Conservation (phyloP, 2,888 invertebrate genomes). For the Isoperla grammatica region DNA sequence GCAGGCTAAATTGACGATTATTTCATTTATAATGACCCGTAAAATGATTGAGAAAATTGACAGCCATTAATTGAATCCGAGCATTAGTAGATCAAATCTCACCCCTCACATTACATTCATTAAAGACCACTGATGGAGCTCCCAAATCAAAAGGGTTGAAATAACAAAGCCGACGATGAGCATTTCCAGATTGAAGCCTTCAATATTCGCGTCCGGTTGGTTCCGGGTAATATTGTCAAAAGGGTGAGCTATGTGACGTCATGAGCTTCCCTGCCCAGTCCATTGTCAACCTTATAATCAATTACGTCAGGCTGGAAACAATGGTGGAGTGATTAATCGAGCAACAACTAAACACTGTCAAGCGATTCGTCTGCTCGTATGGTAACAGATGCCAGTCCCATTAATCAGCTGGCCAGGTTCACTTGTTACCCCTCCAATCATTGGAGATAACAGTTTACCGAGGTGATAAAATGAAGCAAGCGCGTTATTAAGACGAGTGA, state of each 20-base stretch:
- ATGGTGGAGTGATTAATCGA: slow-evolving; percentile 27
- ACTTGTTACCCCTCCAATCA: too few species aligned
- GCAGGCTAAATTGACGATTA: too few species aligned
- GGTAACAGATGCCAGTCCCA: slow-evolving; percentile 24
- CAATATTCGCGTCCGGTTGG: slow-evolving; percentile 5
- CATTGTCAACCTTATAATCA: slow-evolving; percentile 31
- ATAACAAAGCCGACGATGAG: neutral
- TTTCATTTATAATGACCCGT: too few species aligned
- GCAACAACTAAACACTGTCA: slow-evolving; percentile 24
- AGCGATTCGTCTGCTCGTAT: slow-evolving; percentile 16
- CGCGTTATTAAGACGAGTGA: too few species aligned
- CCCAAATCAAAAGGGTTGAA: slow-evolving; percentile 10
- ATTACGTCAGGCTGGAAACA: slow-evolving; percentile 28
- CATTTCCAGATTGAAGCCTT: slow-evolving; percentile 17
- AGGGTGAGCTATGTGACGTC: neutral
- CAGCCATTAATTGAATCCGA: too few species aligned
- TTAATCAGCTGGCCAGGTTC: slow-evolving; percentile 21
- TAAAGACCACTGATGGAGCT: too few species aligned
- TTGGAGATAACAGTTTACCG: too few species aligned
- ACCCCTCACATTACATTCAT: too few species aligned
- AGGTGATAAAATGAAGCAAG: too few species aligned
- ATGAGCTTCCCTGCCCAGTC: slow-evolving; percentile 22
- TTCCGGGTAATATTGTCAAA: neutral
- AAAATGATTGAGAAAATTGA: too few species aligned
- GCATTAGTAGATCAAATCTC: too few species aligned